Base-by-base conservation (phyloP, 2,113 vertebrate species). In the Alligator sinensis region DNA sequence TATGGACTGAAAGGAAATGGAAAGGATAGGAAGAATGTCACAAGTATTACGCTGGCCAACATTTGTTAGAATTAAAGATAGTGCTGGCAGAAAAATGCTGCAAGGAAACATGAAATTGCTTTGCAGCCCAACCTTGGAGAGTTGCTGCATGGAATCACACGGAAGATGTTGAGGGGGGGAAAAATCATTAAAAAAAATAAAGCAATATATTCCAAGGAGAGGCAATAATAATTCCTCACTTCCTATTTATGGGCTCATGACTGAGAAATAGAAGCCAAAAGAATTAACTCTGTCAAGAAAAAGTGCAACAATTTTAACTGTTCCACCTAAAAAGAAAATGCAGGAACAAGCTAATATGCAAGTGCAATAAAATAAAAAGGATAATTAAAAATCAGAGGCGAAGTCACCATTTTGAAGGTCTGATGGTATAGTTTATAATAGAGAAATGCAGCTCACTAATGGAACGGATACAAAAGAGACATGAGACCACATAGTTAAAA, bases 21-120 rank as follows among this genome's bases (percentile, higher is more conserved):
- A 95, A 95, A 88, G 24, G 87, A 82, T 8, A 81, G 84, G 25
- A 84, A 59, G 59, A 76, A 91, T 84, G 75, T 88, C 82, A 91
- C 76, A 77, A 89, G 92, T 92, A 89, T 95, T 95, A 88, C 59
- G 21, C 76, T 91, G 92, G 95, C 89, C 94, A 96, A 34, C 91
- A 84, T 95, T 93, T 93, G 87, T 93, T 91, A 91, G 89, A 84
- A 47, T 38, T 57, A 74, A 75, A 87, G 77, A 63, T 68, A 94
- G 47, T 11, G 10, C 79, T 96, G 95, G 91, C 87, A 91, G 76
- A 86, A 86, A 96, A 93, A 92, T 72, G 76, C 55, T 21, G 10
- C 30, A 95, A 95, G 87, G 83, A 95, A 97, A 95, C 70, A 92
- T 8, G 76, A 88, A 96, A 86, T 78, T 91, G 66, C 66, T 88